phyloP scores from a whole-genome alignment of 2,113 vertebrate genomes.

The Stictonetta naevosa region DNA sequence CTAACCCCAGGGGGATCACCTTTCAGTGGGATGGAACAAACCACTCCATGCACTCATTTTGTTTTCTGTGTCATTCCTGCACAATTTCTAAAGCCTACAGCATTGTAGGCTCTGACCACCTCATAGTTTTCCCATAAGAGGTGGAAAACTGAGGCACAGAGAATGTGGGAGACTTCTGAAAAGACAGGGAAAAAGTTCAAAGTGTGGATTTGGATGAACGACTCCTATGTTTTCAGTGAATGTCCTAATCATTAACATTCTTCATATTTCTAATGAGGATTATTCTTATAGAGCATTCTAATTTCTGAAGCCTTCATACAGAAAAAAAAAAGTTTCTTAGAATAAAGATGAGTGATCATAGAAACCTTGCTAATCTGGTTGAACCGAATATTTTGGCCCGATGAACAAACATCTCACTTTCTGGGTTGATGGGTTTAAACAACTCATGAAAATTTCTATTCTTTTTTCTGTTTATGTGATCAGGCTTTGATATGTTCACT shows the following conservation, averaged over 20 bases:
- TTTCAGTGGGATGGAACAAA: too few species aligned
- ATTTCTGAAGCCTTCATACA: background rate
- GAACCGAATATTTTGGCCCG: background rate
- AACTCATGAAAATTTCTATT: background rate
- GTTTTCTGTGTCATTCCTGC: too few species aligned
- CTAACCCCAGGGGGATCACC: too few species aligned
- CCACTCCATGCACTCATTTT: too few species aligned
- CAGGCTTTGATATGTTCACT: background rate
- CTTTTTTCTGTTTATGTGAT: background rate
- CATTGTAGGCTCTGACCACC: background rate
- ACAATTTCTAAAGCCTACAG: background rate
- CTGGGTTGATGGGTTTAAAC: background rate
- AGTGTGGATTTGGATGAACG: background rate
- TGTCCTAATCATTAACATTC: background rate
- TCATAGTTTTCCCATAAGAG: background rate
- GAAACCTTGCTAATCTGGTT: background rate
- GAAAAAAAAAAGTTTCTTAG: background rate
- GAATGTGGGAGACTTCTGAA: background rate
- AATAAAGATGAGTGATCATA: background rate
- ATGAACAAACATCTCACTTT: rapidly evolving
- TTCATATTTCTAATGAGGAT: background rate
- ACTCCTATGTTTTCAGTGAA: background rate
- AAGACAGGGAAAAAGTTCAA: background rate
- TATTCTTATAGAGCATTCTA: background rate
- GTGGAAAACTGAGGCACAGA: background rate